Evolutionary conservation across 1,140 invertebrate genomes (phyloP), one percentile per base, ranked within the genome.

Genomic region (Hylyphantes graminicola): DNA sequence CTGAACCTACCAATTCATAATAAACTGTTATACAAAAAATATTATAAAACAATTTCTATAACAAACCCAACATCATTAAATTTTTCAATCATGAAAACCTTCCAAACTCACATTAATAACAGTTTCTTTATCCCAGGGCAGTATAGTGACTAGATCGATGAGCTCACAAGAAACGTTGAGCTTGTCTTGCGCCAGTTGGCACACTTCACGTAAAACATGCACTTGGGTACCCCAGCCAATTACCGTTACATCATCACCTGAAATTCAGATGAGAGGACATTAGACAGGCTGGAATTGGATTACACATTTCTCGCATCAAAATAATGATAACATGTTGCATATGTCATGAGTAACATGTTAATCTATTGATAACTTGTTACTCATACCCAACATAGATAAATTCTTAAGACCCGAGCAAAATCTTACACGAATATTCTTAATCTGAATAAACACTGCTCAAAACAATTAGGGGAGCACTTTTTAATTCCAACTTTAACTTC

Each of bases 171-270:
- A 93, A 15, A 95, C 91, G 74, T 93, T 93, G 13, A 97, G 90
- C 88, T 95, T 91, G 86, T 96, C 93, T 87, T 95, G 90, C 0
- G 95, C 97, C 88, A 98, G 89, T 86, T 95, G 92, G 6, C 96
- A 97, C n/a, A 96, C 96, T 89, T 99, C 97, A 81, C 94, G 89
- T 61, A 98, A 88, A 35, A 98, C 96, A 90, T 98, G 96, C 2
- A 98, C 93, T 90, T 99, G 97, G 11, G 97, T 99, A 65, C 98
- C 98, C 97, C 97, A 99, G 17, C 95, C 97, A 78, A 99, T 91
- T 67, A 99, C 89, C 0, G 98, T 99, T 0, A 98, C 93, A 88
- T 96, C 94, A 86, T 93, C 92, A 65, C 96, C 96, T 97, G 88
- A 88, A 82, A 79, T 82, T 35, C n/a, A 7, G 2, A 72, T 54